Percentiles rank a stretch among this genome's conserved stretches.
These are phyloP conservation scores for Bruchidius siliquastri DNA, from an alignment of 2,888 invertebrate genomes.

Conservation along the genomic window DNA sequence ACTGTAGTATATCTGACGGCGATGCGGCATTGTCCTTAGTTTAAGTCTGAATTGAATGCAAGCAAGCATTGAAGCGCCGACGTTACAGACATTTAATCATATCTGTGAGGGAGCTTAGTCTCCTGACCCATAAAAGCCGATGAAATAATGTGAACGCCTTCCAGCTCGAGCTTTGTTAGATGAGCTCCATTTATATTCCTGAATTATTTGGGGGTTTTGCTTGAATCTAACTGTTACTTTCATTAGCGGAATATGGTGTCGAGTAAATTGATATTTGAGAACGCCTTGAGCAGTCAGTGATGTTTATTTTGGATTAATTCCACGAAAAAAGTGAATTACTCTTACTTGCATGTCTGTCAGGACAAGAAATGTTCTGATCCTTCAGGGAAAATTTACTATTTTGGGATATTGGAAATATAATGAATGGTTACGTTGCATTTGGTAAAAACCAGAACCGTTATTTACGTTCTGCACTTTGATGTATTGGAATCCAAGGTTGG, in stretches of 20 bases:
- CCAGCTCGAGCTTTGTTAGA: background rate
- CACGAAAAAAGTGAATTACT: too few relatives aligned
- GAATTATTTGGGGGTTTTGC: background rate
- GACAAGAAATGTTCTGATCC: too few relatives aligned
- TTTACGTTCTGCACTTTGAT: too few relatives aligned
- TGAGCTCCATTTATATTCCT: background rate
- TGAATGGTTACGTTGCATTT: too few relatives aligned
- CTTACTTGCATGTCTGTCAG: too few relatives aligned
- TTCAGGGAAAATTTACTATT: too few relatives aligned
- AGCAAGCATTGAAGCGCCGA: background rate
- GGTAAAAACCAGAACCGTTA: too few relatives aligned
- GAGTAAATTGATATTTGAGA: background rate
- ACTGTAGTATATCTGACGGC: background rate
- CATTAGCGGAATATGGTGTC: background rate
- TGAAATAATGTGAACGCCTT: background rate
- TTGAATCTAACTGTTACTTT: background rate
- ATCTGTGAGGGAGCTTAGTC: background rate
- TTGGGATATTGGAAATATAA: too few relatives aligned
- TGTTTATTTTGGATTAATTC: too few relatives aligned
- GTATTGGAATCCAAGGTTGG: too few relatives aligned
- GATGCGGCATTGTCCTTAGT: background rate
- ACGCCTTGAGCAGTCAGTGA: too few relatives aligned
- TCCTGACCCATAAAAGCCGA: background rate
- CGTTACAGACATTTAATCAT: background rate
- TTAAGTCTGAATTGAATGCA: background rate